Evolutionary conservation across 2,888 invertebrate species (phyloP).

Genomic region (Gastracanthus pulcherrimus): DNA sequence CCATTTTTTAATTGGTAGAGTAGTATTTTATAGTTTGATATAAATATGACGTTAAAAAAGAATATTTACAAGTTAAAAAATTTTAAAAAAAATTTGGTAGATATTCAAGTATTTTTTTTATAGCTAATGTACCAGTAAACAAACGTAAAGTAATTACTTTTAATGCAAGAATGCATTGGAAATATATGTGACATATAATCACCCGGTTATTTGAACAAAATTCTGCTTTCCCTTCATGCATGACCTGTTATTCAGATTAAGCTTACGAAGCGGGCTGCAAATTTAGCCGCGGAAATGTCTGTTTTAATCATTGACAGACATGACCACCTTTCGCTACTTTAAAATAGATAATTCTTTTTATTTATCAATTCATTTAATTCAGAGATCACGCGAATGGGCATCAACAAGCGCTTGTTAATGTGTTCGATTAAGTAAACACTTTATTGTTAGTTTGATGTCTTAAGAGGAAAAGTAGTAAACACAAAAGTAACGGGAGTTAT

Average conservation of each 20-base stretch:
- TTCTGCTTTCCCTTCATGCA: neutral
- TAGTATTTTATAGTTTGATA: too few species aligned
- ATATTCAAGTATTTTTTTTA: too few species aligned
- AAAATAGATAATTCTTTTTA: neutral
- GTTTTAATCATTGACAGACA: neutral
- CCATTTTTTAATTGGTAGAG: too few species aligned
- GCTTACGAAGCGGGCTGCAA: neutral
- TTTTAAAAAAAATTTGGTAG: too few species aligned
- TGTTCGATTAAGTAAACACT: too few species aligned
- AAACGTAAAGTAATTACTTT: neutral
- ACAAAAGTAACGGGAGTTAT: neutral
- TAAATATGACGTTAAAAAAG: too few species aligned
- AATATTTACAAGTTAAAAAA: too few species aligned
- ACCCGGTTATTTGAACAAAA: neutral
- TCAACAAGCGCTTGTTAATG: too few species aligned
- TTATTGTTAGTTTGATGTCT: neutral
- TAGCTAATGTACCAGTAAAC: neutral
- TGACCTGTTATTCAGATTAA: conserved; percentile 3
- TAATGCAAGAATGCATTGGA: neutral
- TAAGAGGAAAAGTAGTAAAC: neutral
- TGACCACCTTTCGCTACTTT: neutral
- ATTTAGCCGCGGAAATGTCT: neutral
- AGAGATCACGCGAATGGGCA: too few species aligned
- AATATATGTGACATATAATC: neutral
- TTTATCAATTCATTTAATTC: neutral